These are phyloP conservation scores for Lasioglossum villosulum DNA, from an alignment of 2,888 invertebrate genomes.

Conservation along the genomic window DNA sequence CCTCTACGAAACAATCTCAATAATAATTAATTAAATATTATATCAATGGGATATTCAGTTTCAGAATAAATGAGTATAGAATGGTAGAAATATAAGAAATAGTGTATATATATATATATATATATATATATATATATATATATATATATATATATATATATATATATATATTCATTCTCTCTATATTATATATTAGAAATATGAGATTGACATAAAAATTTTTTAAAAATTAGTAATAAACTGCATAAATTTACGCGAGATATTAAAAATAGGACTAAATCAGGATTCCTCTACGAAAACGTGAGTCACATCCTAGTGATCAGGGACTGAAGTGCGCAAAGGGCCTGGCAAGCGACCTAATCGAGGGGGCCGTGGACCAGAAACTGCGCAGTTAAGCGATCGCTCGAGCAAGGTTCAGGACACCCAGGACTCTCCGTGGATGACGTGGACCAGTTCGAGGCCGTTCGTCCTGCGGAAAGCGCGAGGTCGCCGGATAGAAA, in stretches of 20 bases:
- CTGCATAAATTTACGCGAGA: background rate
- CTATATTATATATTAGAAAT: too few species aligned
- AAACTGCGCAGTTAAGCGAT: conserved; percentile 57
- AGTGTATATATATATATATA: too few species aligned
- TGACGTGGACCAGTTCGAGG: conserved; percentile 66
- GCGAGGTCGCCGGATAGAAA: conserved; percentile 39
- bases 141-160: too few species aligned
- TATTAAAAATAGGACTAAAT: background rate
- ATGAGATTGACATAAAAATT: too few species aligned
- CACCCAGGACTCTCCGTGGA: conserved; percentile 59
- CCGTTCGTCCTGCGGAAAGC: conserved; percentile 58
- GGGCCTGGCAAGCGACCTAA: background rate
- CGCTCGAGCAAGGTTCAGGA: conserved; percentile 47
- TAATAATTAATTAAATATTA: too few species aligned
- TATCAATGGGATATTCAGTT: too few species aligned
- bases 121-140: too few species aligned
- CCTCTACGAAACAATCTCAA: background rate
- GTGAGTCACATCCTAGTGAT: background rate
- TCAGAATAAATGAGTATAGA: too few species aligned
- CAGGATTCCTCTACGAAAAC: background rate
- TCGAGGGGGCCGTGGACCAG: background rate
- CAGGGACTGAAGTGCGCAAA: background rate
- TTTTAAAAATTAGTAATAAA: background rate
- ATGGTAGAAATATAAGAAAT: too few species aligned
- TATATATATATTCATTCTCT: too few species aligned